phyloP scores from a whole-genome alignment of 2,113 vertebrate genomes.

The Saimiri boliviensis region DNA sequence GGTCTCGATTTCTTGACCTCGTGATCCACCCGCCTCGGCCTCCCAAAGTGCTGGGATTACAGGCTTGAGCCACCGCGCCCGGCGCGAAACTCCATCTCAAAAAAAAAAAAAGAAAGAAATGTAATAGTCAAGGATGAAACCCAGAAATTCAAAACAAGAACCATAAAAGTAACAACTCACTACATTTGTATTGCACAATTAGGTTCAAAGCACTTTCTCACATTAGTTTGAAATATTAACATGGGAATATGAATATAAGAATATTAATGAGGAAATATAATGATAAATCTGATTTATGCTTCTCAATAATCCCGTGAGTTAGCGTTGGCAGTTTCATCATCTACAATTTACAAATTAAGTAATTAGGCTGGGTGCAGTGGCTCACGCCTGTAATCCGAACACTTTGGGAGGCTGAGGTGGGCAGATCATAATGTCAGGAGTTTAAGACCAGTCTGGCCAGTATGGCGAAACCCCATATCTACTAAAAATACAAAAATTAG shows the following conservation, averaged over 20 bases:
- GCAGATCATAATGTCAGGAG: no score
- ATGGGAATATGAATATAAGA: slow-evolving; percentile 15
- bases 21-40: no score
- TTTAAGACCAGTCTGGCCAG: no score
- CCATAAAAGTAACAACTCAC: neutral
- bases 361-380: neutral
- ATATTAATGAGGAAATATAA: neutral
- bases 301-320: slow-evolving; percentile 15
- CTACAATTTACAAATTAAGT: slow-evolving; percentile 42
- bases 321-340: neutral
- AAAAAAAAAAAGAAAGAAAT: slow-evolving; percentile 14
- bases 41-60: no score
- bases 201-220: slow-evolving; percentile 53
- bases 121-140: slow-evolving; percentile 8
- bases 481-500: no score
- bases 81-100: no score
- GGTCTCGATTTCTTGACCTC: no score
- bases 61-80: no score
- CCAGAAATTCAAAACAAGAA: slow-evolving; percentile 45
- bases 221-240: slow-evolving; percentile 10
- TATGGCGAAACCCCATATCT: no score
- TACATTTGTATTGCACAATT: neutral
- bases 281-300: slow-evolving; percentile 1
- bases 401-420: no score
- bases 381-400: no score